phyloP scores from a whole-genome alignment of 2,113 vertebrate species.

The Apodemus speciosus region DNA sequence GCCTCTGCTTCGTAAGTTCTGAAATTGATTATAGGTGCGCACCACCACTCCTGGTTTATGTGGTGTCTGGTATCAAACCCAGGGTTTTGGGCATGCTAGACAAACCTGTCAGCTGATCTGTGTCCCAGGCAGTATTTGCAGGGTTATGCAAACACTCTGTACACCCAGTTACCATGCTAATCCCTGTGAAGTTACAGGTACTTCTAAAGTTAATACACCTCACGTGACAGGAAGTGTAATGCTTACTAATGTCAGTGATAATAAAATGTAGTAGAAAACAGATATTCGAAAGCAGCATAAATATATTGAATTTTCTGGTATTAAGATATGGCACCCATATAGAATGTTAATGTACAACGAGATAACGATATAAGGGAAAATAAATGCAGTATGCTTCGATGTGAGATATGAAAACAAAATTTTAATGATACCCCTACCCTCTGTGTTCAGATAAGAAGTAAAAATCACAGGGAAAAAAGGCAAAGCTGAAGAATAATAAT shows the following conservation, averaged over 20 bases:
- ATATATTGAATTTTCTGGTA: constrained; percentile 50
- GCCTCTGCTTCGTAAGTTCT: not conserved
- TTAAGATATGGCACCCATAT: constrained; percentile 51
- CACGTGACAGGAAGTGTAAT: constrained; percentile 45
- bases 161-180: constrained; percentile 40
- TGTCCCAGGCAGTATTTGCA: not conserved
- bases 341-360: constrained; percentile 54
- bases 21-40: not conserved
- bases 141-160: not conserved
- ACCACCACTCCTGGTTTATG: not conserved
- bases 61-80: not conserved
- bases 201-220: constrained; percentile 30
- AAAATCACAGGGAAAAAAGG: constrained; percentile 16
- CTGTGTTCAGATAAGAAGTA: not conserved
- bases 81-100: too few species aligned
- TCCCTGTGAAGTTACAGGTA: constrained; percentile 11
- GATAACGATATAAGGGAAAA: constrained; percentile 53
- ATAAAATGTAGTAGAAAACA: constrained; percentile 57
- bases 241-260: constrained; percentile 49
- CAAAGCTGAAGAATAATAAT: not conserved
- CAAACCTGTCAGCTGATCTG: not conserved
- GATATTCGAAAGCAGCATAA: constrained; percentile 25
- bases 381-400: constrained; percentile 54
- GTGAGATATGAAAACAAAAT: not conserved
- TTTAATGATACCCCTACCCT: not conserved